Evolutionary conservation across 2,797 vertebrate genomes (phyloP).

Genomic region (Peromyscus melanophrys): DNA sequence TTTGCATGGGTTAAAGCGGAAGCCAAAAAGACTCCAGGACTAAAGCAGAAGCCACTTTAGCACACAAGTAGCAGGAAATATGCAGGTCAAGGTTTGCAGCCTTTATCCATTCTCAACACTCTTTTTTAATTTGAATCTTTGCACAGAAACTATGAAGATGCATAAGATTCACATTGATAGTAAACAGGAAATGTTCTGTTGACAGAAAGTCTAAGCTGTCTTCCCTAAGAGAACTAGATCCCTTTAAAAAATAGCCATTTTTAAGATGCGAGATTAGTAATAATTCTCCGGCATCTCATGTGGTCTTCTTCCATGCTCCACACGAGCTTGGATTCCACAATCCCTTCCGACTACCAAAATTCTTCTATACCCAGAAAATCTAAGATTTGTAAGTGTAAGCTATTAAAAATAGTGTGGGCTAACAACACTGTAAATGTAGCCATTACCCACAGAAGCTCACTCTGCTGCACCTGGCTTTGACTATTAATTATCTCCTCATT

Average conservation of each 20-base stretch:
- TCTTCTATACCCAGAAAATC: neutral
- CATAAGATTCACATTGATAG: slow-evolving; percentile 14
- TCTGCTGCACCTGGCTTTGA: neutral
- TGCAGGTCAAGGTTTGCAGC: neutral
- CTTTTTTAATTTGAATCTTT: slow-evolving; percentile 52
- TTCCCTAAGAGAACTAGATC: neutral
- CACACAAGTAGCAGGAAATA: neutral
- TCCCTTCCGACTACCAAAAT: neutral
- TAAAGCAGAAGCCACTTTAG: neutral
- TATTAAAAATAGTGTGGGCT: neutral
- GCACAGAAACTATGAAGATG: slow-evolving; percentile 23
- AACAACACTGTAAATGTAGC: neutral
- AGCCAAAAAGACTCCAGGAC: neutral
- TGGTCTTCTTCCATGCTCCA: neutral
- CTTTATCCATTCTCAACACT: slow-evolving; percentile 1
- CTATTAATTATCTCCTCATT: neutral
- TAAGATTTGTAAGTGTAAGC: neutral
- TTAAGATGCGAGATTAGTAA: neutral
- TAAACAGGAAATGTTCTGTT: neutral
- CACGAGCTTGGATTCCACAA: neutral
- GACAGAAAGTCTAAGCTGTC: neutral
- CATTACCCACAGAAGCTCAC: neutral
- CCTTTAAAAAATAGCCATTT: neutral
- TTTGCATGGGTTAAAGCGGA: neutral
- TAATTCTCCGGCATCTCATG: neutral